Conservation (phyloP, 2,888 invertebrate genomes). For the Sympetrum striolatum region DNA sequence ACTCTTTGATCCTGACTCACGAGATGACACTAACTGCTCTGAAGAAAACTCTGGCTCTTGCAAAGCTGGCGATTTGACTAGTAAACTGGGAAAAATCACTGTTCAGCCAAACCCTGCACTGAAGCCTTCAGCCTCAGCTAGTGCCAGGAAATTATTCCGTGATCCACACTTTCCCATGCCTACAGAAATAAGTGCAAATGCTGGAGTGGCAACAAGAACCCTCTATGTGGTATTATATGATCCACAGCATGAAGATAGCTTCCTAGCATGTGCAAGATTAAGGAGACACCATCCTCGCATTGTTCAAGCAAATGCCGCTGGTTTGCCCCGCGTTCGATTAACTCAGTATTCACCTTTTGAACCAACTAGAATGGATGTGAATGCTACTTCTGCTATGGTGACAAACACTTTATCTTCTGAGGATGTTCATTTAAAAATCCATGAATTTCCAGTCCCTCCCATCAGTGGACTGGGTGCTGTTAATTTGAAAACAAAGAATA, state of each 20-base stretch:
- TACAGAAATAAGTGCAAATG: slow-evolving; percentile 70
- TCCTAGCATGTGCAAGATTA: slow-evolving; percentile 84
- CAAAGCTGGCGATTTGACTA: slow-evolving; percentile 75
- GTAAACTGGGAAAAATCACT: slow-evolving; percentile 76
- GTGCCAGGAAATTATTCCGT: slow-evolving; percentile 66
- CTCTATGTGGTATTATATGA: slow-evolving; percentile 85
- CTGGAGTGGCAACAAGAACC: slow-evolving; percentile 69
- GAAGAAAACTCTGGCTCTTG: slow-evolving; percentile 53
- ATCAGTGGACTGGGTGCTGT: slow-evolving; percentile 7
- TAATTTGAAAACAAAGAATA: background rate
- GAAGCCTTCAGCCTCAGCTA: slow-evolving; percentile 61
- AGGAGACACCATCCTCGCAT: slow-evolving; percentile 9
- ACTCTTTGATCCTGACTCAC: slow-evolving; percentile 83
- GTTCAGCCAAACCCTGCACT: slow-evolving; percentile 60
- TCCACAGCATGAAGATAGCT: slow-evolving; percentile 75
- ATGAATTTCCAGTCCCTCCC: slow-evolving; percentile 57
- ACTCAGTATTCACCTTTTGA: slow-evolving; percentile 83
- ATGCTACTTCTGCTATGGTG: slow-evolving; percentile 51
- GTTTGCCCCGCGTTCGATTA: slow-evolving; percentile 66
- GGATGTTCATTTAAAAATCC: slow-evolving; percentile 58
- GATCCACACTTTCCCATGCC: slow-evolving; percentile 75
- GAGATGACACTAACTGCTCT: slow-evolving; percentile 61
- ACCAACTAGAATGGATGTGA: slow-evolving; percentile 79
- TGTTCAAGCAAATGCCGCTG: slow-evolving; percentile 3
- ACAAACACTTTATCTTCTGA: background rate